Evolutionary conservation across 2,888 invertebrate genomes (phyloP).

Genomic region (Amorpha juglandis): DNA sequence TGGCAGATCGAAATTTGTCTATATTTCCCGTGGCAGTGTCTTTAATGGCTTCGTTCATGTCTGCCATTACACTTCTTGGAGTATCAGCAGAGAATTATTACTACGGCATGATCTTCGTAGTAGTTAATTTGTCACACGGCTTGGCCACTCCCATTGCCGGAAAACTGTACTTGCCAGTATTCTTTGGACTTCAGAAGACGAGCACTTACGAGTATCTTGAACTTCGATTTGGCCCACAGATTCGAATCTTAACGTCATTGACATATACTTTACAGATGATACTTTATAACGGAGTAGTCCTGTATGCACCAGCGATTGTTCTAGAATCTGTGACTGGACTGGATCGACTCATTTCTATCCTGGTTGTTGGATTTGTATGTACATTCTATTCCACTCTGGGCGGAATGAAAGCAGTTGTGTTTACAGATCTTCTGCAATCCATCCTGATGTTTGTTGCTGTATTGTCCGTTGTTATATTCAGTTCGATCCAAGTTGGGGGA

Average conservation of each 20-base stretch:
- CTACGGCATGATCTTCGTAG: constrained; percentile 91
- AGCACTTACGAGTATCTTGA: constrained; percentile 97
- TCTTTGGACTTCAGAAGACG: constrained; percentile 91
- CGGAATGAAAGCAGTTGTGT: constrained; percentile 96
- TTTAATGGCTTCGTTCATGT: constrained; percentile 96
- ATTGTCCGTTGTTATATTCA: constrained; percentile 90
- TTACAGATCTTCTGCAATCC: constrained; percentile 94
- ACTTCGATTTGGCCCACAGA: constrained; percentile 90
- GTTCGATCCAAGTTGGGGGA: constrained; percentile 88
- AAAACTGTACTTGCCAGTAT: constrained; percentile 92
- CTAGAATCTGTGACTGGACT: constrained; percentile 93
- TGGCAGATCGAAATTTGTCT: constrained; percentile 92
- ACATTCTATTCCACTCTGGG: constrained; percentile 95
- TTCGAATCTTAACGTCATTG: constrained; percentile 91
- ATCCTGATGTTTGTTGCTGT: constrained; percentile 93
- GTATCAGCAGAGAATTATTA: constrained; percentile 94
- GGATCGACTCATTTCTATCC: constrained; percentile 88
- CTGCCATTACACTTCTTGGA: constrained; percentile 94
- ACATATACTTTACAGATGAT: constrained; percentile 96
- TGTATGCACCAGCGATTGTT: constrained; percentile 97
- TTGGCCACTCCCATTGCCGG: constrained; percentile 92
- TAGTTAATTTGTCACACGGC: constrained; percentile 90
- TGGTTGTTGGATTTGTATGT: constrained; percentile 90
- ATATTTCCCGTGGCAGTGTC: constrained; percentile 93
- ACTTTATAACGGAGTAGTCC: constrained; percentile 94